phyloP scores from a whole-genome alignment of 2,113 vertebrate genomes.

The Holacanthus passer region DNA sequence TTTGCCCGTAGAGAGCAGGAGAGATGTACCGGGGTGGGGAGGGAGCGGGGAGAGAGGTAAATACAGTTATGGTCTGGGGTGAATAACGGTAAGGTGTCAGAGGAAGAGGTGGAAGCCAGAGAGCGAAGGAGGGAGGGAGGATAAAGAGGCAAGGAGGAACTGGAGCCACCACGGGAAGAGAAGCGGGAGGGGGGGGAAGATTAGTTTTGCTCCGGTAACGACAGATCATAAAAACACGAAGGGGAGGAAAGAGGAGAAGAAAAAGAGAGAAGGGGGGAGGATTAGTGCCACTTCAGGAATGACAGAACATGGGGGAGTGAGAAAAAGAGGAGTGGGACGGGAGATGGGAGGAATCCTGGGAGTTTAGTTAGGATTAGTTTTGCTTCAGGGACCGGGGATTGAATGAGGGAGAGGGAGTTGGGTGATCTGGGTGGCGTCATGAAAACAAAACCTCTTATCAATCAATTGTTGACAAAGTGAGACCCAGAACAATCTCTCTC shows the following conservation, averaged over 20 bases:
- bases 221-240: slow-evolving; percentile 83
- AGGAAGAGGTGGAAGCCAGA: slow-evolving; percentile 39
- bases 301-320: slow-evolving; percentile 68
- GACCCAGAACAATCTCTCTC: slow-evolving; percentile 51
- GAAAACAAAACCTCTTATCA: slow-evolving; percentile 81
- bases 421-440: slow-evolving; percentile 74
- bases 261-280: slow-evolving; percentile 73
- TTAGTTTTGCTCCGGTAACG: slow-evolving; percentile 85
- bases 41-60: slow-evolving; percentile 41
- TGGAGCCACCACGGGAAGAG: slow-evolving; percentile 15
- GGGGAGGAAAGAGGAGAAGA: slow-evolving; percentile 77
- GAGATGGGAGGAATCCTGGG: slow-evolving; percentile 74
- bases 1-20: slow-evolving; percentile 39
- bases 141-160: slow-evolving; percentile 10
- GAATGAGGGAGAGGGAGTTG: slow-evolving; percentile 69
- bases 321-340: slow-evolving; percentile 62
- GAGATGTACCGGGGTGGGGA: slow-evolving; percentile 21
- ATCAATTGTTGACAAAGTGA: slow-evolving; percentile 79
- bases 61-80: slow-evolving; percentile 70
- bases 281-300: slow-evolving; percentile 85
- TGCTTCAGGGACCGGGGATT: slow-evolving; percentile 78
- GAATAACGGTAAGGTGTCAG: slow-evolving; percentile 65
- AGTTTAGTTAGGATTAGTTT: slow-evolving; percentile 85
- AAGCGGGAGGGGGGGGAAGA: slow-evolving; percentile 53
- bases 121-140: slow-evolving; percentile 26